Percentiles rank a stretch among this genome's conserved stretches.
Evolutionary conservation across 2,888 invertebrate species (phyloP).

Genomic region (Elysia crispata): DNA sequence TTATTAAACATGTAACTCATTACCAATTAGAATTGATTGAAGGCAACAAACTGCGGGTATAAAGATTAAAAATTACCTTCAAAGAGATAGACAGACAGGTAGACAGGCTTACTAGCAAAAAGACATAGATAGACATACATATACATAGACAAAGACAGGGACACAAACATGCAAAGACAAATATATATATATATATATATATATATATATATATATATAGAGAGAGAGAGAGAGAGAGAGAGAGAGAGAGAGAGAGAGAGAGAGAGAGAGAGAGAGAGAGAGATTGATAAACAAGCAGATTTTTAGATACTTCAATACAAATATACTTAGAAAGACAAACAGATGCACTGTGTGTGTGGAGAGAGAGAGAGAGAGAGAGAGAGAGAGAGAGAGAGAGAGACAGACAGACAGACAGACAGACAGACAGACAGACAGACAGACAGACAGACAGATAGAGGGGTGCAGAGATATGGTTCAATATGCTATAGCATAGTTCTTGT

Average conservation of each 20-base stretch:
- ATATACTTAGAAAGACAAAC: constrained; percentile 28
- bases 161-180: background rate
- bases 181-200: background rate
- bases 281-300: background rate
- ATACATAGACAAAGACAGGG: background rate
- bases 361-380: constrained; percentile 32
- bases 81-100: too few relatives aligned
- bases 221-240: background rate
- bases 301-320: too few relatives aligned
- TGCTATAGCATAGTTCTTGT: too few relatives aligned
- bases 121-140: too few relatives aligned
- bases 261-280: constrained; percentile 23
- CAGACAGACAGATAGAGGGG: constrained; percentile 6
- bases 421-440: background rate
- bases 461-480: background rate
- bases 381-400: constrained; percentile 16
- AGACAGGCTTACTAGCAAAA: too few relatives aligned
- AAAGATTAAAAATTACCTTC: too few relatives aligned
- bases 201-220: background rate
- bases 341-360: constrained; percentile 21
- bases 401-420: background rate
- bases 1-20: too few relatives aligned
- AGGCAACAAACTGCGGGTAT: too few relatives aligned
- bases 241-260: background rate
- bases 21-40: too few relatives aligned